Base-by-base conservation (phyloP, 2,113 vertebrate genomes). In the Ranitomeya imitator region DNA sequence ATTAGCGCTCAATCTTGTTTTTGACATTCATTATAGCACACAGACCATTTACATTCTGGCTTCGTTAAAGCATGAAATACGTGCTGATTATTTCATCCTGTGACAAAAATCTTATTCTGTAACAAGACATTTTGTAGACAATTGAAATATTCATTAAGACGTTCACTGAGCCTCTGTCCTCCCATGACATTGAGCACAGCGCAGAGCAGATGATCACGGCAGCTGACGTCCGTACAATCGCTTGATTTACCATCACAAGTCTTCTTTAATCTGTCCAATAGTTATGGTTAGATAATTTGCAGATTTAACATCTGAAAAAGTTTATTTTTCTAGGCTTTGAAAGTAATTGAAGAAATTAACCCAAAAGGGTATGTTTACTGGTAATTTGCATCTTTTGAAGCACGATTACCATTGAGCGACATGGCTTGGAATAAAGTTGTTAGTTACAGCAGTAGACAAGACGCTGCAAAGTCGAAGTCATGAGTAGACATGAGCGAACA, bases 151-250 rank as follows among this genome's bases (percentile, higher is more conserved):
- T 76, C 45, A 31, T 84, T 21, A 18, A 37, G 60, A 51, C 19
- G 45, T 61, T 83, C 0, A 65, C 26, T 51, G 37, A 63, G 59
- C 26, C 31, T 82, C 18, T 82, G 80, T 82, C 80, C 37, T 14
- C 18, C 15, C 37, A 45, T 51, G 57, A 82, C 16, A 81, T 51
- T 51, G 26, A 19, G 12, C 14, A 15, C 7, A 67, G 45, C n/a
- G 23, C 61, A 84, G 63, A 84, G 60, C 82, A 69, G 60, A 84
- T 84, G 82, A 84, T 84, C 82, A 10, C 13, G 71, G n/a, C 82
- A 84, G 82, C 82, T 84, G 82, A 84, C 82, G 54, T 45, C 3
- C 31, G 11, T 52, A 52, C 16, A 15, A 71, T 84, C 52, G 71
- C 31, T 55, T 26, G 63, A 84, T 84, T 16, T 7, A 67, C 31